Evolutionary conservation across 2,888 invertebrate genomes (phyloP), one percentile per base, ranked within the genome.

Genomic region (Pristionchus fissidentatus): DNA sequence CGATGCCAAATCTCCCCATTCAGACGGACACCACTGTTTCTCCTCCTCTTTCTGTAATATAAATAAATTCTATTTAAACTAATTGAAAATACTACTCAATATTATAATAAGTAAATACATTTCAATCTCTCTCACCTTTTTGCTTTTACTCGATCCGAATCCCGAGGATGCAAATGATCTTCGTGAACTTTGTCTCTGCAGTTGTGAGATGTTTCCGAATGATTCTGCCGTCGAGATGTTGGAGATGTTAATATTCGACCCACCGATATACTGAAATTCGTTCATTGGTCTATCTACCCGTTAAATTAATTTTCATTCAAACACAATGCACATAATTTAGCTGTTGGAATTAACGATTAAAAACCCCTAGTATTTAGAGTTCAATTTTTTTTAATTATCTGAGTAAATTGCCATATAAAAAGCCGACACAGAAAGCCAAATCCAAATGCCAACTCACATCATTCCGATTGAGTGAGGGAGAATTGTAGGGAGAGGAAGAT

Each of bases 191-290:
- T 80, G 80, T 60, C 80, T 26, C 26, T 80, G 80, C 43, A 80
- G 29, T n/a, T 13, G n/a, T 3, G 80, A 80, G 41, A 80, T 80
- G 35, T 80, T 80, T 5, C 57, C 41, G 43, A 80, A 60, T 26
- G 80, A 80, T 80, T 80, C 80, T 41, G 80, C 80, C 19, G 80
- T 80, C 41, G 80, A 80, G 57, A 80, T 80, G 26, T 55, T 55
- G 15, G 78, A 78, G 32, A 78, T 35, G 22, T 78, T 78, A 29
- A 78, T 49, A 78, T 78, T 78, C 52, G 78, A 78, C 22, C 73
- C 73, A 46, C 43, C 43, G 15, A 73, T 73, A 22, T 73, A 73
- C 73, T 73, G 73, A 43, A 73, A 73, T 49, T 15, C 49, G 19
- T 10, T 19, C n/a, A n/a, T n/a, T n/a, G n/a, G n/a, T n/a, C n/a